Conservation (phyloP, 2,113 vertebrate species). For the Eclectus roratus region DNA sequence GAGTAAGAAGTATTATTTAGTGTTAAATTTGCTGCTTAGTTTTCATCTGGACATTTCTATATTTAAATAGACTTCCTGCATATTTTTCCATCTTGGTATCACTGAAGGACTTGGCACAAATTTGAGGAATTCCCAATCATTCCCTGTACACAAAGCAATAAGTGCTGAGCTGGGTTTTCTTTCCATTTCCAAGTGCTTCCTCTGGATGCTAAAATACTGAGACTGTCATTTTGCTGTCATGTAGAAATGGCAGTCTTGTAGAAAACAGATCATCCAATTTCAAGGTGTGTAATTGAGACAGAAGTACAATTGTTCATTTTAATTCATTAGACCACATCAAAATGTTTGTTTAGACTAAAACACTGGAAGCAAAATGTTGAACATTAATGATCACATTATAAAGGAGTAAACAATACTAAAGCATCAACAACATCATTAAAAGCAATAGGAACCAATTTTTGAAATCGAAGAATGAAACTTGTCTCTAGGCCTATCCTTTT, state of each 20-base stretch:
- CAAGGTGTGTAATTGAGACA: neutral
- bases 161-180: neutral
- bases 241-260: neutral
- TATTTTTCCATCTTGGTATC: neutral
- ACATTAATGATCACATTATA: neutral
- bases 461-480: neutral
- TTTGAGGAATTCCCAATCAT: neutral
- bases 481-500: neutral
- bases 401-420: neutral
- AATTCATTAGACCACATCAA: neutral
- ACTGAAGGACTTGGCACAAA: neutral
- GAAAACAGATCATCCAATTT: neutral
- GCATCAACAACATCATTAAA: neutral
- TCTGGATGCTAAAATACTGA: neutral
- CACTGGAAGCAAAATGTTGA: neutral
- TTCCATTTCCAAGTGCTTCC: neutral
- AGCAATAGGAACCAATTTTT: neutral
- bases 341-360: neutral
- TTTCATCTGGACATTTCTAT: neutral
- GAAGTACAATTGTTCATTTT: neutral
- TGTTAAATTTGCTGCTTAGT: neutral
- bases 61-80: neutral
- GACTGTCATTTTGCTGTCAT: neutral
- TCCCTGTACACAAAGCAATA: neutral
- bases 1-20: neutral